These are phyloP conservation scores for Zenarchopterus dispar DNA, from an alignment of 2,797 vertebrate genomes.

Conservation along the genomic window DNA sequence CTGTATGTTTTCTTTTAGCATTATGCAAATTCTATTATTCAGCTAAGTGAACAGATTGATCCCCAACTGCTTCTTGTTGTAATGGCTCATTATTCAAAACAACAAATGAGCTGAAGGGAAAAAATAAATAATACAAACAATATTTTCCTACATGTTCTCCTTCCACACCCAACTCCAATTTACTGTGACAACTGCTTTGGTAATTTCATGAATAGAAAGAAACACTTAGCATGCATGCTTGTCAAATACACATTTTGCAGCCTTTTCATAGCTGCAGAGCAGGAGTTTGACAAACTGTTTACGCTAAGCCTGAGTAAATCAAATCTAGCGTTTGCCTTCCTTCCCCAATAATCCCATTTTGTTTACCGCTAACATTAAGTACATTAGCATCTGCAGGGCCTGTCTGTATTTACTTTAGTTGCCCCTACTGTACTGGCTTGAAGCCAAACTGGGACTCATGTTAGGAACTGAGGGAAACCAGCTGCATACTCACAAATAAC, in stretches of 20 bases:
- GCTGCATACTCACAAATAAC: conserved; percentile 70
- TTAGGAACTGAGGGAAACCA: conserved; percentile 68
- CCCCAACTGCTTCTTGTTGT: conserved; percentile 26
- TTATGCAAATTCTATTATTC: conserved; percentile 49
- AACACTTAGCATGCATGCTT: conserved; percentile 66
- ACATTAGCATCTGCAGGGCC: conserved; percentile 78
- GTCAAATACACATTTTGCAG: conserved; percentile 73
- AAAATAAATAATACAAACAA: conserved; percentile 21
- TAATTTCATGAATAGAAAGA: conserved; percentile 64
- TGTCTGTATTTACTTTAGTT: conserved; percentile 77
- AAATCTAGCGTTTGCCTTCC: conserved; percentile 77
- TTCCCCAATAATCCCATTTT: conserved; percentile 81
- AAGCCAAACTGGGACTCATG: conserved; percentile 63
- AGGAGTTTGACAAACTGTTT: conserved; percentile 82
- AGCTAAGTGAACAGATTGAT: conserved; percentile 37
- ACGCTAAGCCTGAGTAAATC: conserved; percentile 81
- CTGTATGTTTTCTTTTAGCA: conserved; percentile 39
- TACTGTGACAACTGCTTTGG: conserved; percentile 64
- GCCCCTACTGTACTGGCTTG: conserved; percentile 71
- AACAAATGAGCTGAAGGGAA: conserved; percentile 38
- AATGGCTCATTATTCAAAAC: conserved; percentile 59
- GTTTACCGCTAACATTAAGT: conserved; percentile 79
- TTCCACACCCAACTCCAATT: conserved; percentile 60
- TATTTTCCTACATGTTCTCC: conserved; percentile 41
- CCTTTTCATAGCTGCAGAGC: conserved; percentile 65